Evolutionary conservation across 2,113 vertebrate genomes (phyloP).

Genomic region (Rhinopomastus cyanomelas): DNA sequence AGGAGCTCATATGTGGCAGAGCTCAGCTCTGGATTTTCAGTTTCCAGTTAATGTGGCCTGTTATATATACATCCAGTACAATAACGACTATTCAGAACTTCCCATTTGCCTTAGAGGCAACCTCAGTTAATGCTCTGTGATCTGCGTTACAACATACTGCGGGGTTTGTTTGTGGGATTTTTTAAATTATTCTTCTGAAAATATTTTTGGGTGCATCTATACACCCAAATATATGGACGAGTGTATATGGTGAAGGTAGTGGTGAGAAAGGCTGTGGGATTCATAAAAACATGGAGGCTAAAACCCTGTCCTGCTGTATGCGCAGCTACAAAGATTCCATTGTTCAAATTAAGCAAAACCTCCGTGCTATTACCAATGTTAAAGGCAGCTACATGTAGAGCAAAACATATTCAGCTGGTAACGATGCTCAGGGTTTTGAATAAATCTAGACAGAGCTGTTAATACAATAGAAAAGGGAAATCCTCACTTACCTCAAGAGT

Average conservation of each 20-base stretch:
- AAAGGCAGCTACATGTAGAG: background rate
- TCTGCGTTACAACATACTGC: background rate
- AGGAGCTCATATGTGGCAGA: background rate
- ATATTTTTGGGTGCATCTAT: slow-evolving; percentile 25
- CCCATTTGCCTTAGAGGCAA: slow-evolving; percentile 1
- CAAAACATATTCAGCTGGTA: background rate
- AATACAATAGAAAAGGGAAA: slow-evolving; percentile 4
- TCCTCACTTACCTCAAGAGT: slow-evolving; percentile 38
- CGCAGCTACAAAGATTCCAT: background rate
- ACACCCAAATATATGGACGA: no score
- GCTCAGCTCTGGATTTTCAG: background rate
- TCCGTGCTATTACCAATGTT: background rate
- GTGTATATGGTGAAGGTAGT: background rate
- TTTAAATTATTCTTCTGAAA: slow-evolving; percentile 15
- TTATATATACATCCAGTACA: background rate
- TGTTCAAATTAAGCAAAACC: slow-evolving; percentile 11
- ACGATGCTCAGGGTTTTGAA: background rate
- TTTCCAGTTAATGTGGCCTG: background rate
- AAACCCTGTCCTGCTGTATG: background rate
- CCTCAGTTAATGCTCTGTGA: background rate
- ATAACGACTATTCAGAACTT: slow-evolving; percentile 8
- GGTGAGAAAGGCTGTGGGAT: background rate
- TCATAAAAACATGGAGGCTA: background rate
- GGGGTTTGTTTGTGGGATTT: background rate
- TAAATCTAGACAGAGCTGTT: background rate